Percentiles rank a stretch among this genome's conserved stretches.
phyloP scores from a whole-genome alignment of 1,140 invertebrate species.

The Lutraria rhynchaena region DNA sequence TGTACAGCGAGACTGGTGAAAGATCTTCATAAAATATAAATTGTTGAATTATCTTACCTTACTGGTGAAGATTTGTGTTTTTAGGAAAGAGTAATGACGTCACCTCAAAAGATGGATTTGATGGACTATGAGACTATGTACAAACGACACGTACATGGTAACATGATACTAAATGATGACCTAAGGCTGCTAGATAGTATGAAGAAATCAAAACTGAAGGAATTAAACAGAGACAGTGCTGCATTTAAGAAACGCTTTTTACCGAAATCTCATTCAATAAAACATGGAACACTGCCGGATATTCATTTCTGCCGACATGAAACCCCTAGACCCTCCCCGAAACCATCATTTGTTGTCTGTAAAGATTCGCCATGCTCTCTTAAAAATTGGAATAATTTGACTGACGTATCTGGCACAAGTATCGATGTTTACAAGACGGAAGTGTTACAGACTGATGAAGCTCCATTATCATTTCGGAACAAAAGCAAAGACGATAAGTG shows the following conservation, averaged over 20 bases:
- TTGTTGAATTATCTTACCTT: background rate
- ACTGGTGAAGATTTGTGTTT: background rate
- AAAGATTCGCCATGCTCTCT: slow-evolving; percentile 30
- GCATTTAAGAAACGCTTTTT: slow-evolving; percentile 3
- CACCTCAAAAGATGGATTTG: background rate
- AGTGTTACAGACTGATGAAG: slow-evolving; percentile 5
- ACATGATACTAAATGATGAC: slow-evolving; percentile 24
- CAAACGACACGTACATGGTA: slow-evolving; percentile 37
- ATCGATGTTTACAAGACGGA: slow-evolving; percentile 43
- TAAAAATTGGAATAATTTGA: slow-evolving; percentile 34
- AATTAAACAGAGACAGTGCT: slow-evolving; percentile 26
- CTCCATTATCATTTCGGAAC: background rate
- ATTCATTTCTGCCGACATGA: background rate
- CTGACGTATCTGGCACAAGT: slow-evolving; percentile 1
- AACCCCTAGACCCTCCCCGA: background rate
- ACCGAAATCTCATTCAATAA: background rate
- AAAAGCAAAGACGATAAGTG: background rate
- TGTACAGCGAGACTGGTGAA: too few species aligned
- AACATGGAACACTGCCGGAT: background rate
- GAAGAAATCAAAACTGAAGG: slow-evolving; percentile 38
- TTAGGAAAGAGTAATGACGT: background rate
- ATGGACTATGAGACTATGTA: slow-evolving; percentile 31
- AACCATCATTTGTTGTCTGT: slow-evolving; percentile 27
- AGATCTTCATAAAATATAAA: background rate
- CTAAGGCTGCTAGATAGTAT: slow-evolving; percentile 9